A percentile compares a stretch with the other conserved stretches of the same genome.
Evolutionary conservation across 2,888 invertebrate genomes (phyloP).

Genomic region (Priocnemis perturbator): DNA sequence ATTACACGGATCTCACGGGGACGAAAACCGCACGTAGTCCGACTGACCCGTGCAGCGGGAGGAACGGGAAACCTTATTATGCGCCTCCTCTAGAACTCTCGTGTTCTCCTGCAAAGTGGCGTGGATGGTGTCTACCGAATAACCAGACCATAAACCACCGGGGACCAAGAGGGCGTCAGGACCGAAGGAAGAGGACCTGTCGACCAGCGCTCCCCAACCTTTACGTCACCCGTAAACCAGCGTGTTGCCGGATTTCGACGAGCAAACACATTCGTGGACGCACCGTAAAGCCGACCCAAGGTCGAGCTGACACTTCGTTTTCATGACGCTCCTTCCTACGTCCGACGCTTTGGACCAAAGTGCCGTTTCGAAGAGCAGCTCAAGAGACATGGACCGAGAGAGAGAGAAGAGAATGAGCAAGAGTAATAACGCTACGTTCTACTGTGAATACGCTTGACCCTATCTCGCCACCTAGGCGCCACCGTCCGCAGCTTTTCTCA

Average conservation of each 20-base stretch:
- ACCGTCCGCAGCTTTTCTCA: too few relatives aligned
- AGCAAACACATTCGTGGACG: slow-evolving; percentile 63
- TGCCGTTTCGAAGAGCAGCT: background rate
- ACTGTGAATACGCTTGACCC: slow-evolving; percentile 7
- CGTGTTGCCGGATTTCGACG: slow-evolving; percentile 60
- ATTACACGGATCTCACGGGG: too few relatives aligned
- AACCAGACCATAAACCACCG: slow-evolving; percentile 59
- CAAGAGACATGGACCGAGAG: slow-evolving; percentile 11
- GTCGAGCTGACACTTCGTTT: slow-evolving; percentile 53
- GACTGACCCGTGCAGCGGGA: slow-evolving; percentile 1
- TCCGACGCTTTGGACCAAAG: too few relatives aligned
- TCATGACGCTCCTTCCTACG: slow-evolving; percentile 20
- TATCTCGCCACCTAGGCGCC: background rate
- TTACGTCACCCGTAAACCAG: slow-evolving; percentile 64
- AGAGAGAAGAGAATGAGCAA: background rate
- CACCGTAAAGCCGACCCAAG: slow-evolving; percentile 59
- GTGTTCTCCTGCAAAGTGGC: slow-evolving; percentile 51
- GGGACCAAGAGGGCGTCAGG: slow-evolving; percentile 30
- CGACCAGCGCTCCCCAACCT: slow-evolving; percentile 35
- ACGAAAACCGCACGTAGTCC: too few relatives aligned
- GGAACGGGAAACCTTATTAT: slow-evolving; percentile 46
- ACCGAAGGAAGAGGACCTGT: slow-evolving; percentile 22
- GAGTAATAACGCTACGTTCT: background rate
- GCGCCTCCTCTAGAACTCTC: slow-evolving; percentile 25
- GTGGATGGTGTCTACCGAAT: slow-evolving; percentile 53